Evolutionary conservation across 2,797 vertebrate genomes (phyloP).

Genomic region (Avahi laniger): DNA sequence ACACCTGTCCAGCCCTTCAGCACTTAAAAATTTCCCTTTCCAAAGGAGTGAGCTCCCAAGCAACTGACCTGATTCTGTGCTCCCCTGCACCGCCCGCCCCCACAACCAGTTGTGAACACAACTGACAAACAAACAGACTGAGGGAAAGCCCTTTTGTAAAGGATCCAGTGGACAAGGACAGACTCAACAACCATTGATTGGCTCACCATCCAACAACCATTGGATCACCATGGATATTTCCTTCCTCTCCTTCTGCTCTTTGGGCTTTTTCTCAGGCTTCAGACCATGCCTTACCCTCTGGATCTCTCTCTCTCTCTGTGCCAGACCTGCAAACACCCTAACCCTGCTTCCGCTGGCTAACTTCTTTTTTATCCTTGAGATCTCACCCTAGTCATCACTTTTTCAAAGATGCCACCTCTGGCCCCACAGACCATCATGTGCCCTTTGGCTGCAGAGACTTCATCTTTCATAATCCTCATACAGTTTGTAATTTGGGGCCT

Average conservation of each 20-base stretch:
- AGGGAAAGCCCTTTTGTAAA: background rate
- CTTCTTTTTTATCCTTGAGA: background rate
- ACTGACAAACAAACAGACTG: background rate
- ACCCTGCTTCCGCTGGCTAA: background rate
- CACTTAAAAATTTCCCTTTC: background rate
- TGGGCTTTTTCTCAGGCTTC: background rate
- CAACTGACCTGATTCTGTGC: background rate
- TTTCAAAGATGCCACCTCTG: background rate
- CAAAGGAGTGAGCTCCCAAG: background rate
- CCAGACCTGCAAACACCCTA: background rate
- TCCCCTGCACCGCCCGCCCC: no score
- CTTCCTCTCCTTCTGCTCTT: background rate
- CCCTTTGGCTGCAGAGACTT: background rate
- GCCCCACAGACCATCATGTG: background rate
- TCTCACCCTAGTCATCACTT: background rate
- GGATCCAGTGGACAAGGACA: background rate
- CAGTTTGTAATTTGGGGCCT: background rate
- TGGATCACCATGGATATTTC: background rate
- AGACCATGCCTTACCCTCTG: background rate
- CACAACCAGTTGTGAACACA: background rate
- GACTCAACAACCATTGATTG: rapidly evolving
- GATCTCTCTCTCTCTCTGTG: background rate
- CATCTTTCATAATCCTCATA: background rate
- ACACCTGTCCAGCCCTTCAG: background rate
- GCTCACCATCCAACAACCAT: background rate